Conservation (phyloP, 1,140 invertebrate species). For the Ceratitis capitata region DNA sequence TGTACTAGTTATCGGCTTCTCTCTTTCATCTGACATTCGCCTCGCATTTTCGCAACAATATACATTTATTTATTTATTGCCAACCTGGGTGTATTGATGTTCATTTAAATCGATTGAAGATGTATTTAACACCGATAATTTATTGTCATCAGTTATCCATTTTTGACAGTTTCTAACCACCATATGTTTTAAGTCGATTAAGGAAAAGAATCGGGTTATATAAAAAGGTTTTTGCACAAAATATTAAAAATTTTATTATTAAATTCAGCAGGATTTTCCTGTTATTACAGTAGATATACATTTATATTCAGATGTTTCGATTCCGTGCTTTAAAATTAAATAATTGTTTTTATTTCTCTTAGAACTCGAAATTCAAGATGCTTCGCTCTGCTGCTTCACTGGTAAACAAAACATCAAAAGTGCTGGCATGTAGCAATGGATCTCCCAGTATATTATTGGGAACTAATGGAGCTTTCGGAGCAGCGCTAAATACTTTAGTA, state of each 20-base stretch:
- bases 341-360: not conserved
- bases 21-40: no score
- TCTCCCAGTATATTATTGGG: not conserved
- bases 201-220: slow-evolving; percentile 12
- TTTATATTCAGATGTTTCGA: not conserved
- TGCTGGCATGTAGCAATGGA: slow-evolving; percentile 23
- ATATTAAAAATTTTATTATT: not conserved
- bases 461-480: slow-evolving; percentile 44
- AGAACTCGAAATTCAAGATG: slow-evolving; percentile 40
- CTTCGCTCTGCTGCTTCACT: slow-evolving; percentile 45
- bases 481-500: slow-evolving; percentile 45
- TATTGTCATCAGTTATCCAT: not conserved
- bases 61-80: no score
- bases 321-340: not conserved
- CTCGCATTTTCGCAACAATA: no score
- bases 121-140: not conserved
- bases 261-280: not conserved
- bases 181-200: not conserved
- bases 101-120: not conserved
- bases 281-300: not conserved
- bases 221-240: slow-evolving; percentile 8
- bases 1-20: no score
- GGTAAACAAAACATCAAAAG: slow-evolving; percentile 43
- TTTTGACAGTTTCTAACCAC: not conserved
- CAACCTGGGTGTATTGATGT: no score